These are phyloP conservation scores for Julus scanicus DNA, from an alignment of 2,888 invertebrate species.

Conservation along the genomic window DNA sequence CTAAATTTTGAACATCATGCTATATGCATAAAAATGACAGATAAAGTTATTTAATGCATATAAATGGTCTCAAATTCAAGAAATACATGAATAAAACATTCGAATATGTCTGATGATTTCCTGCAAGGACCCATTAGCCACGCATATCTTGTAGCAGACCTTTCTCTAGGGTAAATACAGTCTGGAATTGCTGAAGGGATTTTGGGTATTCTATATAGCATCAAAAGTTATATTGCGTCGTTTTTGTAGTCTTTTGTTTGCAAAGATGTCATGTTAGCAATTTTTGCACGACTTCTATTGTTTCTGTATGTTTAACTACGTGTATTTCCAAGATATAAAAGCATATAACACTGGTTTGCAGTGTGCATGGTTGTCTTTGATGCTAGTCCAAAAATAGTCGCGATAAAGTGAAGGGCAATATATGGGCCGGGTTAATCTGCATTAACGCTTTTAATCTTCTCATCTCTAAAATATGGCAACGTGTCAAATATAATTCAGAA, in stretches of 20 bases:
- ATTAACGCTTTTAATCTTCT: not conserved
- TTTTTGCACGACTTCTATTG: not conserved
- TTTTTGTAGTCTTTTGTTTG: not conserved
- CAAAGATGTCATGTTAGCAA: not conserved
- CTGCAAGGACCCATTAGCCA: not conserved
- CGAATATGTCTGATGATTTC: not conserved
- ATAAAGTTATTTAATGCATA: not conserved
- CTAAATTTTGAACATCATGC: not conserved
- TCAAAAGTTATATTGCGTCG: no score
- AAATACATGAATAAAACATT: not conserved
- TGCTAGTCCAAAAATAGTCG: not conserved
- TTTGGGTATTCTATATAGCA: not conserved
- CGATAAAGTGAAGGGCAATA: not conserved
- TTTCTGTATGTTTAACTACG: no score
- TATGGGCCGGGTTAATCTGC: not conserved
- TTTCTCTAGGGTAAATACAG: not conserved
- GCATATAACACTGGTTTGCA: no score
- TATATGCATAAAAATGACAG: not conserved
- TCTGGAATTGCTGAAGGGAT: not conserved
- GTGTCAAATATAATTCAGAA: not conserved
- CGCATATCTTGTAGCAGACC: not conserved
- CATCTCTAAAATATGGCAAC: constrained; percentile 24
- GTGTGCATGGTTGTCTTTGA: not conserved
- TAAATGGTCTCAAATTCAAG: not conserved
- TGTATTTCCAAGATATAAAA: no score